Conservation (phyloP, 2,113 vertebrate species). For the Oceanites oceanicus region DNA sequence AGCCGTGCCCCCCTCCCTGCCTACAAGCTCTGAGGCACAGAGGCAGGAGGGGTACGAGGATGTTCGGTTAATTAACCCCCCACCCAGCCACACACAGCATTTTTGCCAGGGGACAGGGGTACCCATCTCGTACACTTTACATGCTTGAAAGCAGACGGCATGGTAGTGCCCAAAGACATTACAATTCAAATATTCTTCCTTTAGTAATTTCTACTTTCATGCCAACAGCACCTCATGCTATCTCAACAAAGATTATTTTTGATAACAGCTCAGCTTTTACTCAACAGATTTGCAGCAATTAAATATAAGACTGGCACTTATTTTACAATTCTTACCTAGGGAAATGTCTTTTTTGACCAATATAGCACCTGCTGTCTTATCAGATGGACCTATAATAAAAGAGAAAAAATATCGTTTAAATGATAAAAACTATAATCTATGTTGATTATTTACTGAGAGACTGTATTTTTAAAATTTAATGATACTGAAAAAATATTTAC, state of each 20-base stretch:
- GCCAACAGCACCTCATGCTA: neutral
- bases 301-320: neutral
- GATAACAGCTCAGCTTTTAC: neutral
- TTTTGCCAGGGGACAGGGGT: neutral
- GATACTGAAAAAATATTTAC: neutral
- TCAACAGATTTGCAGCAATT: neutral
- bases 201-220: neutral
- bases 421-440: neutral
- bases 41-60: neutral
- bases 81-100: too few species aligned
- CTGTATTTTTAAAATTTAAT: neutral
- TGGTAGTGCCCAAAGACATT: neutral
- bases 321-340: neutral
- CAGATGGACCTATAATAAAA: neutral
- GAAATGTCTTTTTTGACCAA: neutral
- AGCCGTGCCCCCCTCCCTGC: rapidly evolving
- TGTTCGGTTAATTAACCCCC: neutral
- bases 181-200: neutral
- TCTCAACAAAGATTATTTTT: neutral
- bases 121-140: neutral
- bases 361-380: neutral
- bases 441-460: neutral
- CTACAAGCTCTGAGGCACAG: neutral
- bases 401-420: neutral
- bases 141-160: neutral